These are phyloP conservation scores for Lasioglossum leucozonium DNA, from an alignment of 2,888 invertebrate species.

Conservation along the genomic window DNA sequence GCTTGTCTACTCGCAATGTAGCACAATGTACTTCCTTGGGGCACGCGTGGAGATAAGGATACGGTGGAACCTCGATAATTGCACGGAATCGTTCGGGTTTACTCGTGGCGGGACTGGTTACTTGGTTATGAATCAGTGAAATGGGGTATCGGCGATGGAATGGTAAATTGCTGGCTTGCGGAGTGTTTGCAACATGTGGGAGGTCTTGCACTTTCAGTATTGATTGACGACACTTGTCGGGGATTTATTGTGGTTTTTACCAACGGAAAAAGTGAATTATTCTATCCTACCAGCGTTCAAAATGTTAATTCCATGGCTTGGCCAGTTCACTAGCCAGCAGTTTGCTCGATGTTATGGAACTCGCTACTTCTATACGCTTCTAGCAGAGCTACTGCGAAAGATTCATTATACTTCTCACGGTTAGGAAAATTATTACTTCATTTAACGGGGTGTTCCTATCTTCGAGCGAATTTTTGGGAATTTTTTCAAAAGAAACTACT, in stretches of 20 bases:
- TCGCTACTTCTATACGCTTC: not conserved
- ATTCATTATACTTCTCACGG: not conserved
- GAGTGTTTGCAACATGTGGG: not conserved
- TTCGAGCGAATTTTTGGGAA: too few relatives aligned
- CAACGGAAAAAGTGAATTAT: not conserved
- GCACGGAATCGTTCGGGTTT: not conserved
- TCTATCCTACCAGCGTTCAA: not conserved
- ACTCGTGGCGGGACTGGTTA: not conserved
- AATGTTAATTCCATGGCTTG: not conserved
- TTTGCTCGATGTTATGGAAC: not conserved
- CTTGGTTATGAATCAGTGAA: slow-evolving; percentile 9
- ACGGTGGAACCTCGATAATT: slow-evolving; percentile 1
- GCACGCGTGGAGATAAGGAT: not conserved
- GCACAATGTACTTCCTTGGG: not conserved
- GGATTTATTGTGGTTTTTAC: not conserved
- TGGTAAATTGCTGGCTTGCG: not conserved
- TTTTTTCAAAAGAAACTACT: not conserved
- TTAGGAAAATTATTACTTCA: not conserved
- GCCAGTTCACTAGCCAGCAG: not conserved
- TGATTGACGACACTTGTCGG: not conserved
- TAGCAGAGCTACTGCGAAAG: not conserved
- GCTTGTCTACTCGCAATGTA: slow-evolving; percentile 4
- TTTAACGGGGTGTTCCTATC: not conserved
- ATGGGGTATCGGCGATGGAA: not conserved
- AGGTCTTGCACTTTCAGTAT: not conserved